Conservation (phyloP, 2,888 invertebrate genomes). For the Eupithecia subumbrata region DNA sequence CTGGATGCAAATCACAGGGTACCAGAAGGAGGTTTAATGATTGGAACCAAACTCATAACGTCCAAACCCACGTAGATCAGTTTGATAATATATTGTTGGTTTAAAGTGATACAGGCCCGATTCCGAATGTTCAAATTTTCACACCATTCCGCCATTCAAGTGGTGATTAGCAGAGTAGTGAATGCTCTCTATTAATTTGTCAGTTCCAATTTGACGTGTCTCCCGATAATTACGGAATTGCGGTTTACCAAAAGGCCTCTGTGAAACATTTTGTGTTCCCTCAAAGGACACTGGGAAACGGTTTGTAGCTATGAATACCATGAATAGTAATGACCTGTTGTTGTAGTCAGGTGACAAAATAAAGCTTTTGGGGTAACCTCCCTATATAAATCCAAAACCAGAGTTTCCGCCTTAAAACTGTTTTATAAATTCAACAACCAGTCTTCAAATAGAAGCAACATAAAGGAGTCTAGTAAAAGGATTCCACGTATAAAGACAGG, state of each 20-base stretch:
- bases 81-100: neutral
- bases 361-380: neutral
- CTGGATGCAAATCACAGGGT: too few relatives aligned
- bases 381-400: neutral
- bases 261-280: slow-evolving; percentile 35
- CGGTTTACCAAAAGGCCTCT: slow-evolving; percentile 51
- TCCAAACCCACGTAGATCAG: neutral
- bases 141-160: slow-evolving; percentile 65
- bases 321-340: slow-evolving; percentile 13
- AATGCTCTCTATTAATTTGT: slow-evolving; percentile 72
- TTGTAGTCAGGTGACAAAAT: slow-evolving; percentile 11
- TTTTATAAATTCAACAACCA: neutral
- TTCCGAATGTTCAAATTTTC: slow-evolving; percentile 60
- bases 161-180: slow-evolving; percentile 67
- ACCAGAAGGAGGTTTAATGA: too few relatives aligned
- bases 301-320: slow-evolving; percentile 7
- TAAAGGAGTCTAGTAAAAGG: neutral
- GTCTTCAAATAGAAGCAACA: neutral
- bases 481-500: neutral
- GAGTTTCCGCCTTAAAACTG: neutral
- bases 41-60: neutral
- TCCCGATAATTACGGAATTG: slow-evolving; percentile 61
- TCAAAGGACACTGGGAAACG: slow-evolving; percentile 19
- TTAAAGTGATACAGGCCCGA: slow-evolving; percentile 29
- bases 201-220: slow-evolving; percentile 64